These are phyloP conservation scores for Polietes domitor DNA, from an alignment of 2,888 invertebrate species.

Conservation along the genomic window DNA sequence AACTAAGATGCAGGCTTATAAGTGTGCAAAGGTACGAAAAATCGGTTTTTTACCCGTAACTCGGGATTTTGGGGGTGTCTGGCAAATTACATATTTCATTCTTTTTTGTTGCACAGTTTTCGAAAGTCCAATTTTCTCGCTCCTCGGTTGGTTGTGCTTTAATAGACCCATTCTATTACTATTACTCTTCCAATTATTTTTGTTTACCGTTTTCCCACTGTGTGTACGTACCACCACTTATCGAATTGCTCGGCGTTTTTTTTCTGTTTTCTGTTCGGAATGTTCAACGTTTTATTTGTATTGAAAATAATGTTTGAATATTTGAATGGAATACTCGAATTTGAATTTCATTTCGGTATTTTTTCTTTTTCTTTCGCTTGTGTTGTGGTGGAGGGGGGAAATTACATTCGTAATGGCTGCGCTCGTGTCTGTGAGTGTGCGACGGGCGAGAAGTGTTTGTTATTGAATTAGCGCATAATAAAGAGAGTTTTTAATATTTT, in stretches of 20 bases:
- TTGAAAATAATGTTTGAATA: conserved; percentile 21
- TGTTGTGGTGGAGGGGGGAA: neutral
- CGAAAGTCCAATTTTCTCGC: too few relatives aligned
- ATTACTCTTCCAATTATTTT: conserved; percentile 2
- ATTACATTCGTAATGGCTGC: neutral
- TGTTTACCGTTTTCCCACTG: too few relatives aligned
- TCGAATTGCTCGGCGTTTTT: neutral
- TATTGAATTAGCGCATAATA: conserved; percentile 32
- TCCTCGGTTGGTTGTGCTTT: too few relatives aligned
- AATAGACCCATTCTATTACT: too few relatives aligned
- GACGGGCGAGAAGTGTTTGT: conserved; percentile 13
- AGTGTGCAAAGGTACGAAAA: too few relatives aligned
- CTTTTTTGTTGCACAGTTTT: too few relatives aligned
- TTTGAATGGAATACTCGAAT: neutral
- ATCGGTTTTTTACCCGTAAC: too few relatives aligned
- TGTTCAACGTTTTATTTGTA: conserved; percentile 5
- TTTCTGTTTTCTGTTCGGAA: neutral
- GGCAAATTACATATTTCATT: too few relatives aligned
- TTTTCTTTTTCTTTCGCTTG: neutral
- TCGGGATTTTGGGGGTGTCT: too few relatives aligned
- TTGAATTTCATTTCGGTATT: conserved; percentile 14
- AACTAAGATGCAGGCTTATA: too few relatives aligned
- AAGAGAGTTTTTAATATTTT: neutral
- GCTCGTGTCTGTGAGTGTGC: neutral
- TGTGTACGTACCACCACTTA: too few relatives aligned